These are phyloP conservation scores for Apolygus lucorum DNA, from an alignment of 1,140 invertebrate genomes.

Conservation along the genomic window DNA sequence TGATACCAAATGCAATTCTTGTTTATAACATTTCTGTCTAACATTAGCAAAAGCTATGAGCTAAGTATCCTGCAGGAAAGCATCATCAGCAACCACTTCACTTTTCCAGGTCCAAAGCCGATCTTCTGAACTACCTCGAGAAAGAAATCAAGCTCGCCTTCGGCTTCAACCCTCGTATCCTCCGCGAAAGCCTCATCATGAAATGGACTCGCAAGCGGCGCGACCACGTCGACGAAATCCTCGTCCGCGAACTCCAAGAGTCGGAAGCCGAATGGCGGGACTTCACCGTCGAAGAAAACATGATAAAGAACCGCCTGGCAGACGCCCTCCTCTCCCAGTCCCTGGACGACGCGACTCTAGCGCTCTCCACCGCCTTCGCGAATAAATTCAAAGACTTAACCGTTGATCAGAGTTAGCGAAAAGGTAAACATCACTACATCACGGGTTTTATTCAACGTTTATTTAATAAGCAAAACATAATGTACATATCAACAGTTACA, in stretches of 20 bases:
- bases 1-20: too few relatives aligned
- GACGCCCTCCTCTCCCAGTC: slow-evolving; percentile 19
- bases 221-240: slow-evolving; percentile 60
- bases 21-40: too few relatives aligned
- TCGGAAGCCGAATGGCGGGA: slow-evolving; percentile 64
- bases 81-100: too few relatives aligned
- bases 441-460: background rate
- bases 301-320: slow-evolving; percentile 57
- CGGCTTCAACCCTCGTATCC: slow-evolving; percentile 46
- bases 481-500: slow-evolving; percentile 3
- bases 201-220: slow-evolving; percentile 58
- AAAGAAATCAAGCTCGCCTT: slow-evolving; percentile 48
- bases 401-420: slow-evolving; percentile 5
- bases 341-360: slow-evolving; percentile 1
- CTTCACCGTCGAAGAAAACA: slow-evolving; percentile 58
- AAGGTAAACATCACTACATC: background rate
- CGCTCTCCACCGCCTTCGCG: slow-evolving; percentile 12
- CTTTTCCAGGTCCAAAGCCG: slow-evolving; percentile 23
- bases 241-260: slow-evolving; percentile 56
- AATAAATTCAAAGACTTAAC: slow-evolving; percentile 8
- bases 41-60: too few relatives aligned
- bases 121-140: slow-evolving; percentile 19
- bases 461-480: background rate
- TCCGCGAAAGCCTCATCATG: slow-evolving; percentile 51
- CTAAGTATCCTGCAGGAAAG: too few relatives aligned